A percentile compares a stretch with the other conserved stretches of the same genome.
Evolutionary conservation across 2,888 invertebrate genomes (phyloP).

Genomic region (Entomobrya proxima): DNA sequence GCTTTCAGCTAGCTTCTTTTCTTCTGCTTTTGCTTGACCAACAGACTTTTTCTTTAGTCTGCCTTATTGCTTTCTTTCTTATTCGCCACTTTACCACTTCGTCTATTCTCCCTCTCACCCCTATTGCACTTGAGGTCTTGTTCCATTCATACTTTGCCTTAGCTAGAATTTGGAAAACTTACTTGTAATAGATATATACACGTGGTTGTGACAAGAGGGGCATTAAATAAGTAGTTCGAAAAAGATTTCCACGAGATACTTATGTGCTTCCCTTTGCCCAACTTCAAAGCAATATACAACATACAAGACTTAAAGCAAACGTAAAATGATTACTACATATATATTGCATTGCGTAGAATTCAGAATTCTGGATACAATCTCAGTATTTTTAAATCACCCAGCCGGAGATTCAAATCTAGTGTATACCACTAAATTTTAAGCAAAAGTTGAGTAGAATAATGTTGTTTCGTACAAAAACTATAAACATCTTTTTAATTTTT

Average conservation of each 20-base stretch:
- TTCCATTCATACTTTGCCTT: not conserved
- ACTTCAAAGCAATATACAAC: conserved; percentile 39
- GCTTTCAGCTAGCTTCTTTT: conserved; percentile 39
- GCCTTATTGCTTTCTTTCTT: conserved; percentile 60
- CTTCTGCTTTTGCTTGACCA: conserved; percentile 55
- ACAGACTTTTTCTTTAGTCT: conserved; percentile 56
- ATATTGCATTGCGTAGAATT: too few species aligned
- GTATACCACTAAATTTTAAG: too few species aligned
- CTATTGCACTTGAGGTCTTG: conserved; percentile 19
- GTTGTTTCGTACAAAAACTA: too few species aligned
- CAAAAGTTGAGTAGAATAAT: too few species aligned
- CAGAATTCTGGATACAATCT: too few species aligned
- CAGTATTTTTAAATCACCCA: too few species aligned
- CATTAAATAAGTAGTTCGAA: conserved; percentile 37
- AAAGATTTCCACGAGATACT: conserved; percentile 32
- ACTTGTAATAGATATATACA: not conserved
- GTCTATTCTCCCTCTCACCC: conserved; percentile 31
- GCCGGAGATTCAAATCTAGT: too few species aligned
- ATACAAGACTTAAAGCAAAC: not conserved
- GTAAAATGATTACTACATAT: too few species aligned
- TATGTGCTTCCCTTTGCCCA: conserved; percentile 15
- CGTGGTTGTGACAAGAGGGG: conserved; percentile 8
- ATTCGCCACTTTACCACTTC: not conserved
- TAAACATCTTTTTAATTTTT: too few species aligned
- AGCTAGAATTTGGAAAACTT: not conserved